A percentile compares a stretch with the other conserved stretches of the same genome.
phyloP scores from a whole-genome alignment of 2,113 vertebrate genomes.

The Alligator sinensis region DNA sequence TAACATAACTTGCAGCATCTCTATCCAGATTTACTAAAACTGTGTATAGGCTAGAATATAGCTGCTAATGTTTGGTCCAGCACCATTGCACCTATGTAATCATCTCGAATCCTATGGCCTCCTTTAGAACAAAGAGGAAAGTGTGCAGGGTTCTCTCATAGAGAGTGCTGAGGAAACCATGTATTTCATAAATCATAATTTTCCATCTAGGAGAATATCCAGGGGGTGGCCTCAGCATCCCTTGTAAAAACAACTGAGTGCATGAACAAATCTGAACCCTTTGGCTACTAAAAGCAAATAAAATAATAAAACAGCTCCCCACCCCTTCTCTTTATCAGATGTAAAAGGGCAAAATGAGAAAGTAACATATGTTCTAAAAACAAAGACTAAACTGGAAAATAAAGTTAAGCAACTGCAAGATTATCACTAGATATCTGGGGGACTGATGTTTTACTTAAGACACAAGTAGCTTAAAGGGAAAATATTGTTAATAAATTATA shows the following conservation, averaged over 20 bases:
- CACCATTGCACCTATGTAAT: background rate
- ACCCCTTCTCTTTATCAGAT: background rate
- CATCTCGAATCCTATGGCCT: background rate
- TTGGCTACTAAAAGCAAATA: background rate
- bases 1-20: no score
- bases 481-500: background rate
- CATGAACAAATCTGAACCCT: background rate
- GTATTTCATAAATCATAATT: background rate
- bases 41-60: background rate
- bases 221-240: background rate
- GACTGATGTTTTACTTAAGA: background rate
- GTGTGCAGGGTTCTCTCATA: background rate
- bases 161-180: background rate
- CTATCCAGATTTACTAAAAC: no score
- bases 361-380: background rate
- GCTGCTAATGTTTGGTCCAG: background rate
- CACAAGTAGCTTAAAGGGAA: background rate
- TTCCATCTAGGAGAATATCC: background rate
- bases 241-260: slow-evolving; percentile 16
- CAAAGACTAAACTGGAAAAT: background rate
- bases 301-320: no score
- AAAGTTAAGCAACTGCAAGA: background rate
- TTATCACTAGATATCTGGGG: background rate
- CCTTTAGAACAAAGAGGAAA: background rate
- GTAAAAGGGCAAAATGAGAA: background rate